phyloP scores from a whole-genome alignment of 2,797 vertebrate genomes.

The Falco biarmicus region DNA sequence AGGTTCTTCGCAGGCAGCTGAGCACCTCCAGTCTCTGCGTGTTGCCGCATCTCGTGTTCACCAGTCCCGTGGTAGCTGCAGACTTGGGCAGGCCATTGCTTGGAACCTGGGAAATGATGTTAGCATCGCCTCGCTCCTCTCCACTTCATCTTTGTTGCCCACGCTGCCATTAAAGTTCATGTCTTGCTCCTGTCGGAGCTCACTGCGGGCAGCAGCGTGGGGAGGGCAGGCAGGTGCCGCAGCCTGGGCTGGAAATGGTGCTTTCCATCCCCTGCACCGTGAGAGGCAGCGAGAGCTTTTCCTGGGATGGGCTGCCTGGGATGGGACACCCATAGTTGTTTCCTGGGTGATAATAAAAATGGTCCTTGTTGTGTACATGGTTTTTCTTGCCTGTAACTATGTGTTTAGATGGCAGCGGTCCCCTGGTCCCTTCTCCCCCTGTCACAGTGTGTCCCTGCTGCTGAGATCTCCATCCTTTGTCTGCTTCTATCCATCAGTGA shows the following conservation, averaged over 20 bases:
- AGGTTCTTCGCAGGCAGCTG: not conserved
- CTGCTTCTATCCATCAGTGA: not conserved
- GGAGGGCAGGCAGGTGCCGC: not conserved
- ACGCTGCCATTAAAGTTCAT: not conserved
- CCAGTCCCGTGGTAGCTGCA: not conserved
- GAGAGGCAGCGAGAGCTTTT: too few relatives aligned
- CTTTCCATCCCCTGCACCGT: not conserved
- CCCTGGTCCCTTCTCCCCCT: too few relatives aligned
- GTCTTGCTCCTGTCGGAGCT: accelerated
- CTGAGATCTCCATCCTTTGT: too few relatives aligned
- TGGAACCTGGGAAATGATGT: not conserved
- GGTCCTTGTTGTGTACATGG: accelerated
- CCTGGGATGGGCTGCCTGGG: not conserved
- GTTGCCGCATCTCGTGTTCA: accelerated
- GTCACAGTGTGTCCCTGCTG: accelerated
- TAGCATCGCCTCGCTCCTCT: not conserved
- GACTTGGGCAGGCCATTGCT: not conserved
- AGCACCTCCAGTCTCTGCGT: not conserved
- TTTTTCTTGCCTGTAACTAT: too few relatives aligned
- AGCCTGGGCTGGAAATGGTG: not conserved
- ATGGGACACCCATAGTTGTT: not conserved
- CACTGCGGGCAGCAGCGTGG: accelerated
- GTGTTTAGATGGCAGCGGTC: too few relatives aligned
- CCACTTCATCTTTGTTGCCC: accelerated
- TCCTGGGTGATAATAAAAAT: too few relatives aligned